phyloP scores from a whole-genome alignment of 2,113 vertebrate genomes.

The Cisticola juncidis region DNA sequence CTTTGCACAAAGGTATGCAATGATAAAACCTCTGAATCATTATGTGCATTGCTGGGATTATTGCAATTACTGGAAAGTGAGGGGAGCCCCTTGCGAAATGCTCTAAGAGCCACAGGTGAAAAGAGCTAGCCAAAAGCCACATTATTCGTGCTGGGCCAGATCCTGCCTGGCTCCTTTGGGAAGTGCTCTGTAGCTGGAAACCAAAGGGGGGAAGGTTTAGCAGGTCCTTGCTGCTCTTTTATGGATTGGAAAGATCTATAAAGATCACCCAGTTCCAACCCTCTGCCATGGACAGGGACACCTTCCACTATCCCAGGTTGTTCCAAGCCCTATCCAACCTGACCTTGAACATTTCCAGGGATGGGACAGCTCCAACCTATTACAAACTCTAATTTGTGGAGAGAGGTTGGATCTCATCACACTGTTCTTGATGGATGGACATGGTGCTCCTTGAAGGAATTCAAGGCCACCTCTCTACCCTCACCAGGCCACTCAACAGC shows the following conservation, averaged over 20 bases:
- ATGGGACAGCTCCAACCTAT: not conserved
- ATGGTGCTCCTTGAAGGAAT: not conserved
- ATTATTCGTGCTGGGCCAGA: not conserved
- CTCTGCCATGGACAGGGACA: not conserved
- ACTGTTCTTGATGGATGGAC: not conserved
- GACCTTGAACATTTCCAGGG: not conserved
- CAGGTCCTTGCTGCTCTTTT: not conserved
- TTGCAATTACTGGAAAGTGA: not conserved
- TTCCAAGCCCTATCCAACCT: not conserved
- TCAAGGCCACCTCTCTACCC: not conserved
- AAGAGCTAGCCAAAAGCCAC: not conserved
- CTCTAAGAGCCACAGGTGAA: conserved; percentile 29
- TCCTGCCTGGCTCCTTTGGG: not conserved
- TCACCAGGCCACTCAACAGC: not conserved
- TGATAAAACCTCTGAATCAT: not conserved
- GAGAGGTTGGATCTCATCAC: not conserved
- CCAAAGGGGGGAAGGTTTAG: not conserved
- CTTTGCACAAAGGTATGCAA: conserved; percentile 1
- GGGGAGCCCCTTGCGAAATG: not conserved
- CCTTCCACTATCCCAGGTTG: not conserved
- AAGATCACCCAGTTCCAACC: not conserved
- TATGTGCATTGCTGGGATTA: not conserved
- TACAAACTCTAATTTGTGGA: not conserved
- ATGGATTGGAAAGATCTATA: not conserved
- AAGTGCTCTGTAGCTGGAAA: not conserved